These are phyloP conservation scores for Myotis lucifugus DNA, from an alignment of 2,113 vertebrate species.

Conservation along the genomic window DNA sequence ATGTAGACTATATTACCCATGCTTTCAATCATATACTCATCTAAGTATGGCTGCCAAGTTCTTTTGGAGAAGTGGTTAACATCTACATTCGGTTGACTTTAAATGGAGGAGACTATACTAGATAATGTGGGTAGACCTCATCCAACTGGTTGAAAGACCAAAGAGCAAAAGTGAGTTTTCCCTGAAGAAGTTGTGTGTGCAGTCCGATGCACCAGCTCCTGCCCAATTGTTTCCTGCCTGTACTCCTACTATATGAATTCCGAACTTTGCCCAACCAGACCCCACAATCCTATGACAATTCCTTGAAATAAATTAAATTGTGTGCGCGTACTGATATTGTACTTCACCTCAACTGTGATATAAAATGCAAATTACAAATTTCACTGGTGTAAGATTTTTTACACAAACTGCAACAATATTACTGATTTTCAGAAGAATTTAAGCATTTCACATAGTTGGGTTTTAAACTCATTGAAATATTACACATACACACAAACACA, in stretches of 20 bases:
- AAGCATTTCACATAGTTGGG: neutral
- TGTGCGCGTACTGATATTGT: neutral
- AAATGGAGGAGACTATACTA: neutral
- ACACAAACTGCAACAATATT: neutral
- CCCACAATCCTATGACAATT: neutral
- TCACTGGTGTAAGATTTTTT: neutral
- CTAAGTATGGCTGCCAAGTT: neutral
- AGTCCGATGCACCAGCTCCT: neutral
- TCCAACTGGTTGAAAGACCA: neutral
- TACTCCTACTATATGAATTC: neutral
- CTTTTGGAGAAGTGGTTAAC: neutral
- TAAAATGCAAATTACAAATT: neutral
- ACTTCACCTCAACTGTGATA: neutral
- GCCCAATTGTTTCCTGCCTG: neutral
- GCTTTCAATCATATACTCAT: neutral
- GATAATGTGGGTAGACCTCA: neutral
- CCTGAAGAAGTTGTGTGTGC: neutral
- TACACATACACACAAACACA: neutral
- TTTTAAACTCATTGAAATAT: neutral
- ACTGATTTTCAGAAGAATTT: constrained; percentile 19
- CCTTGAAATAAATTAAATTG: neutral
- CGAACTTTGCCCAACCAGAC: neutral
- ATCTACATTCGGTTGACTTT: neutral
- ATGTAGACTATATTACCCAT: neutral
- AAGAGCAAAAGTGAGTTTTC: neutral